Percentiles rank a stretch among this genome's conserved stretches.
These are phyloP conservation scores for Drosophila recens DNA, from an alignment of 2,888 invertebrate species.

Conservation along the genomic window DNA sequence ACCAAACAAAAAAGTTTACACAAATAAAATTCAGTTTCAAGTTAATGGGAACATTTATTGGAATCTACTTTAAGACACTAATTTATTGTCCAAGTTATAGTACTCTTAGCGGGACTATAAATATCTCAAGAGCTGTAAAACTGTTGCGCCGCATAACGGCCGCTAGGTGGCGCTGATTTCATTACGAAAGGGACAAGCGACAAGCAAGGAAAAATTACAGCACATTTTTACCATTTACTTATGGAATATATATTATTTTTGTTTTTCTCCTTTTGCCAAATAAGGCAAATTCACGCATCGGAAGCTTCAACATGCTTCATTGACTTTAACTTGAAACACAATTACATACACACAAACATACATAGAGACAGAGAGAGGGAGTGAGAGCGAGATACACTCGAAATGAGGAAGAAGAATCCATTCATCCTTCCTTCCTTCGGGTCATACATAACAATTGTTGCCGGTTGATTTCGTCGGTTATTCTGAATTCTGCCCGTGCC, in stretches of 20 bases:
- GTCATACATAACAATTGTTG: conserved; percentile 46
- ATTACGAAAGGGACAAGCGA: conserved; percentile 38
- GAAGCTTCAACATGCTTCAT: conserved; percentile 71
- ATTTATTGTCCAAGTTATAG: conserved; percentile 4
- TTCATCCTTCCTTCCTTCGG: conserved; percentile 16
- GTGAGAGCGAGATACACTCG: background rate
- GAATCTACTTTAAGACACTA: background rate
- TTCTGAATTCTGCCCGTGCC: conserved; percentile 51
- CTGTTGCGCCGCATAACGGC: conserved; percentile 42
- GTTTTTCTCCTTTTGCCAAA: conserved; percentile 43
- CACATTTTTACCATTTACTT: conserved; percentile 40
- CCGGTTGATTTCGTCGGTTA: conserved; percentile 55
- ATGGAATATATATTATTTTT: conserved; percentile 41
- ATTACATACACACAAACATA: conserved; percentile 1
- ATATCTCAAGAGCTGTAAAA: conserved; percentile 30
- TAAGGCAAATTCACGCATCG: conserved; percentile 65
- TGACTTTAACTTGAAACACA: conserved; percentile 64
- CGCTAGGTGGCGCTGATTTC: conserved; percentile 44
- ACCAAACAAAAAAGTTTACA: background rate
- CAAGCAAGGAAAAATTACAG: conserved; percentile 49
- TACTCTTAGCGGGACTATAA: conserved; percentile 8
- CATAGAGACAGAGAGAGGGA: background rate
- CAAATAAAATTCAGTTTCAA: background rate
- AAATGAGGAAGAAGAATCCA: conserved; percentile 20
- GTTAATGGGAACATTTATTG: background rate